Evolutionary conservation across 2,113 vertebrate genomes (phyloP).

Genomic region (Dromas ardeola): DNA sequence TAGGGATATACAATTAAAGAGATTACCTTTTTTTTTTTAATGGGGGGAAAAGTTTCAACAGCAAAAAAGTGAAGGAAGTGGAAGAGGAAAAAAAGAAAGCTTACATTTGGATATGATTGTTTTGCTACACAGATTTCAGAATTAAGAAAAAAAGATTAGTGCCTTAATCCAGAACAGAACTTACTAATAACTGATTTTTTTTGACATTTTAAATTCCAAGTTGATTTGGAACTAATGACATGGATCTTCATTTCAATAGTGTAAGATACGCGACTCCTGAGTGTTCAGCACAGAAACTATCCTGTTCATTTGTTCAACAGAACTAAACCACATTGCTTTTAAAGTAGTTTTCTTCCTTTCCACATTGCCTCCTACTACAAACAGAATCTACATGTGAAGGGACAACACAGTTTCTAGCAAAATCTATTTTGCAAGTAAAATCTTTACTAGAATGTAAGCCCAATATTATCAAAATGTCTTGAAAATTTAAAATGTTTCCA

Average conservation of each 20-base stretch:
- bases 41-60: neutral
- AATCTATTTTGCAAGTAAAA: neutral
- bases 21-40: neutral
- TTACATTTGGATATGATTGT: neutral
- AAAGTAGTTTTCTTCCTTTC: neutral
- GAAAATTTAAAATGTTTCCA: neutral
- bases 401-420: neutral
- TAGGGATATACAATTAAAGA: neutral
- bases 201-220: neutral
- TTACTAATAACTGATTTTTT: neutral
- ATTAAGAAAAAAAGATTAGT: neutral
- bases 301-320: neutral
- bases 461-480: neutral
- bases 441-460: neutral
- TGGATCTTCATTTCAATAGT: neutral
- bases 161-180: neutral
- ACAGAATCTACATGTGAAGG: neutral
- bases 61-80: neutral
- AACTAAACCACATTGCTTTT: neutral
- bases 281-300: neutral
- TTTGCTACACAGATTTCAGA: neutral
- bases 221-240: neutral
- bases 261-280: neutral
- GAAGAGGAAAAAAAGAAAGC: neutral
- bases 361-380: neutral